Percentiles rank a stretch among this genome's conserved stretches.
Evolutionary conservation across 2,113 vertebrate species (phyloP).

Genomic region (Megatriorchis doriae): DNA sequence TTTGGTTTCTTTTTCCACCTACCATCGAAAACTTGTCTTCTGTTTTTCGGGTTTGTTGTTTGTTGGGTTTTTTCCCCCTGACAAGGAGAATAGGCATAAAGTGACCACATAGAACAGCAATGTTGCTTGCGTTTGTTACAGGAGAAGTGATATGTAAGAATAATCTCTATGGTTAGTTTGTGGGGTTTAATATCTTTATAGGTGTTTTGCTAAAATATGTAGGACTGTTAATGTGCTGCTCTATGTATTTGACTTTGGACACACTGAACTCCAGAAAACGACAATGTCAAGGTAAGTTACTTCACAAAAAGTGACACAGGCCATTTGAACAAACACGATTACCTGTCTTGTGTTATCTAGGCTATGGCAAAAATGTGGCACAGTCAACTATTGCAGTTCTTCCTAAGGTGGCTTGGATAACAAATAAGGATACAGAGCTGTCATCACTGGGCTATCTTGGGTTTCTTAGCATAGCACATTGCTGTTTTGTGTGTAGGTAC

Average conservation of each 20-base stretch:
- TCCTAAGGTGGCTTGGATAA: neutral
- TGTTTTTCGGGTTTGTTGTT: too few relatives aligned
- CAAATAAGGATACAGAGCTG: neutral
- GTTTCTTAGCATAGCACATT: neutral
- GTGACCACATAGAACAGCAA: neutral
- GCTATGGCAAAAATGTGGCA: accelerated
- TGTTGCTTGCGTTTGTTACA: neutral
- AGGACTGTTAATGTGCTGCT: neutral
- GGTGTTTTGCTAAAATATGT: neutral
- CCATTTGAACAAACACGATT: neutral
- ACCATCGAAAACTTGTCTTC: neutral
- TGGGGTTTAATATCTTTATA: neutral
- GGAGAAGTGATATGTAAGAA: neutral
- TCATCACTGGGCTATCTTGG: neutral
- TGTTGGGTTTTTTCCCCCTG: neutral
- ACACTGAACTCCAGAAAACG: accelerated
- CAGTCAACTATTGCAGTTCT: neutral
- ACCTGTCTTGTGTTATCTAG: neutral
- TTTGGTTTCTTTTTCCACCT: neutral
- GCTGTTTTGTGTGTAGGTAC: neutral
- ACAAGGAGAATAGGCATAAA: neutral
- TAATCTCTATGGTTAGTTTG: accelerated
- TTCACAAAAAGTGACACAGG: accelerated
- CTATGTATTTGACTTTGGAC: neutral
- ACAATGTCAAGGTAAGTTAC: neutral